phyloP scores from a whole-genome alignment of 2,797 vertebrate species.

The Halcyon badia region DNA sequence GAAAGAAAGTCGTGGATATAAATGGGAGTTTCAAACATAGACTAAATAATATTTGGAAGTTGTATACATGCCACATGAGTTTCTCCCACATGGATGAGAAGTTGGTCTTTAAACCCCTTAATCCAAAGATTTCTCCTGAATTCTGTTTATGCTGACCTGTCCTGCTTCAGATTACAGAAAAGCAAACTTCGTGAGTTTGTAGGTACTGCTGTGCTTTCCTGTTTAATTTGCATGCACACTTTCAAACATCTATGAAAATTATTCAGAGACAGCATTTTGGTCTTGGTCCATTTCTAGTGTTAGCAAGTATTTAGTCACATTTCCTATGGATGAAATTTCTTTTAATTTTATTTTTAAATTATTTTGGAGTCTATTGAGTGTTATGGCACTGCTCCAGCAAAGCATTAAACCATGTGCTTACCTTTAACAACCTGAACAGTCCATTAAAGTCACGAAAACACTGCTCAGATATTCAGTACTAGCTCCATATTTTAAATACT shows the following conservation, averaged over 20 bases:
- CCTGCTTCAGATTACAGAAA: background rate
- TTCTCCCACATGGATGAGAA: background rate
- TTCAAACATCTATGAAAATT: background rate
- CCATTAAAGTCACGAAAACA: background rate
- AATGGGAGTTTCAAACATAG: background rate
- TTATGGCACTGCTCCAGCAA: background rate
- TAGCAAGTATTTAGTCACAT: background rate
- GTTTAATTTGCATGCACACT: background rate
- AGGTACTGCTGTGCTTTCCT: background rate
- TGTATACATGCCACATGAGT: background rate
- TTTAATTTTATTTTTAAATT: background rate
- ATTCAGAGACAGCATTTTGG: background rate
- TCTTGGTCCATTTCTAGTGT: background rate
- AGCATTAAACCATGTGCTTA: background rate
- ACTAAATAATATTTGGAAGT: background rate
- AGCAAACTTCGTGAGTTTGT: background rate
- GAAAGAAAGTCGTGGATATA: background rate
- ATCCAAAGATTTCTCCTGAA: background rate
- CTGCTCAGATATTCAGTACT: background rate
- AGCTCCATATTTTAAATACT: background rate
- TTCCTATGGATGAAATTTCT: background rate
- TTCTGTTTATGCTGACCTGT: background rate
- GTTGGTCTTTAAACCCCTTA: background rate
- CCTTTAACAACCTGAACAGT: background rate
- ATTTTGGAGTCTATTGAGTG: background rate